Evolutionary conservation across 2,797 vertebrate species (phyloP).

Genomic region (Lepidocolaptes lacrymiger): DNA sequence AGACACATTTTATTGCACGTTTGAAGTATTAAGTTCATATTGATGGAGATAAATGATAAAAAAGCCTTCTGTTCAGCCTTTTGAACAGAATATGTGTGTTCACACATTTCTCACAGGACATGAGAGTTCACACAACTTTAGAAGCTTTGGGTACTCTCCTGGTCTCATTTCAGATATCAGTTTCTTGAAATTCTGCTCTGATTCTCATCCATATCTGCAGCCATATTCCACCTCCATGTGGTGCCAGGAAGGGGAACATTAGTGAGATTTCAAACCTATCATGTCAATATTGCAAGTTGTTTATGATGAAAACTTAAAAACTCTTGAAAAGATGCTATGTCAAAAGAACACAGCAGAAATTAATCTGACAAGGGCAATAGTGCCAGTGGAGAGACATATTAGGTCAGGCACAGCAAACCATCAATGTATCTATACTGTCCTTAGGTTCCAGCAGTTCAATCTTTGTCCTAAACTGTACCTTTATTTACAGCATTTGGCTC

Average conservation of each 20-base stretch:
- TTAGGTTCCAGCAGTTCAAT: not conserved
- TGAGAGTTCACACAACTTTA: conserved; percentile 27
- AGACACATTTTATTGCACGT: not conserved
- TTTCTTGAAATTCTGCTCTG: not conserved
- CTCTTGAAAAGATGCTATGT: not conserved
- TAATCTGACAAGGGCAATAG: not conserved
- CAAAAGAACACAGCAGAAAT: not conserved
- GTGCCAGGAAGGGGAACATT: not conserved
- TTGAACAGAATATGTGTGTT: conserved; percentile 9
- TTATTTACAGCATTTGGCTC: not conserved
- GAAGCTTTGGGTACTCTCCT: not conserved
- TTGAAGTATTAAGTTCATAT: conserved; percentile 39
- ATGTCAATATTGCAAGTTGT: not conserved
- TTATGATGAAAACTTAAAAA: not conserved
- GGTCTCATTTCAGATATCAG: not conserved
- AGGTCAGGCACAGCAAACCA: not conserved
- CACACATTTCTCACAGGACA: not conserved
- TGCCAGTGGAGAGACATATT: not conserved
- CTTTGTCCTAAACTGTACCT: not conserved
- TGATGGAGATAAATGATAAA: not conserved
- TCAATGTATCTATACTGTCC: not conserved
- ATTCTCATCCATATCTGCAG: not conserved
- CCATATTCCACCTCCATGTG: not conserved
- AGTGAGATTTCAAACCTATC: not conserved
- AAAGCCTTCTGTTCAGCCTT: conserved; percentile 45